phyloP scores from a whole-genome alignment of 2,888 invertebrate genomes.

The Tanypteryx hageni region DNA sequence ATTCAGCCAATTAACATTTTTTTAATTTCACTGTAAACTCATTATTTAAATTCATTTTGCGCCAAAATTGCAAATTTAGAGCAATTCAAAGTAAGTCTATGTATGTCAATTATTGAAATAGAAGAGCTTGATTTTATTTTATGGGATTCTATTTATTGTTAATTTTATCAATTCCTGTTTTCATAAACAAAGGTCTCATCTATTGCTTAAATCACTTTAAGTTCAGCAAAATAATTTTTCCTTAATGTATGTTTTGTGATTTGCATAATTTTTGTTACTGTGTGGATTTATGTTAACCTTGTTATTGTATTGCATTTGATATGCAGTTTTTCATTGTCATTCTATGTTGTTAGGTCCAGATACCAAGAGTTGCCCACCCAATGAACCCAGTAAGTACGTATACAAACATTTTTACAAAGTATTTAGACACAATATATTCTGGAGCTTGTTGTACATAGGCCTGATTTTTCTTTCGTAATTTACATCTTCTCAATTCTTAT shows the following conservation, averaged over 20 bases:
- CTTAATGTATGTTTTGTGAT: conserved; percentile 37
- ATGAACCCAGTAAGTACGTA: conserved; percentile 79
- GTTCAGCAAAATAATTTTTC: conserved; percentile 17
- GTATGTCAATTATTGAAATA: too few relatives aligned
- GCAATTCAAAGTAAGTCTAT: too few relatives aligned
- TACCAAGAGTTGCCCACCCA: conserved; percentile 78
- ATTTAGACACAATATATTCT: conserved; percentile 30
- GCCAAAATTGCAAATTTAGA: too few relatives aligned
- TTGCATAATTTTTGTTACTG: conserved; percentile 44
- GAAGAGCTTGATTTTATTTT: too few relatives aligned
- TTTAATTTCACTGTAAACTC: too few relatives aligned
- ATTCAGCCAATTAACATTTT: too few relatives aligned
- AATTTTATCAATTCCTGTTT: too few relatives aligned
- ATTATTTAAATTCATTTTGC: too few relatives aligned
- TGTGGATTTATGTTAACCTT: conserved; percentile 72
- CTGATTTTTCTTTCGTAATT: conserved; percentile 15
- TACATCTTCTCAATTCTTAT: background rate
- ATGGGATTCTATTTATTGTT: too few relatives aligned
- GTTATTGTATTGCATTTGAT: conserved; percentile 73
- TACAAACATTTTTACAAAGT: conserved; percentile 55
- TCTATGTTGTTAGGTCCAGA: conserved; percentile 77
- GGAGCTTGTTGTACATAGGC: conserved; percentile 60
- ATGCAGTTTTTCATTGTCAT: conserved; percentile 61
- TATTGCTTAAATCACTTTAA: background rate
- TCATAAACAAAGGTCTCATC: too few relatives aligned